Evolutionary conservation across 2,797 vertebrate genomes (phyloP).

Genomic region (Chaetodon trifasciatus): DNA sequence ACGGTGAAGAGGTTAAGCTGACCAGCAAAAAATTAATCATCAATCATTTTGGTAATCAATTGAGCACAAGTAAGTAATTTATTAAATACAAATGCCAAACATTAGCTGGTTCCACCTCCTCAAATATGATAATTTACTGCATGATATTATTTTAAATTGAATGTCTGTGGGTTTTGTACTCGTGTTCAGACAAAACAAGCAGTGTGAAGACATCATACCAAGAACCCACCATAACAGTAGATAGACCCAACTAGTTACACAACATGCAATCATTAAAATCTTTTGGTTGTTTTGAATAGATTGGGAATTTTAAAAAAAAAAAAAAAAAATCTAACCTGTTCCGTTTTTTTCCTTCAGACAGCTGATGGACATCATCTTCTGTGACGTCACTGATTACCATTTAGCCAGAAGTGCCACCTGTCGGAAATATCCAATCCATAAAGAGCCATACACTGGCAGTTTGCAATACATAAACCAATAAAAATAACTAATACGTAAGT

Average conservation of each 20-base stretch:
- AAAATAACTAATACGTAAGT: not conserved
- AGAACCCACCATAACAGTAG: not conserved
- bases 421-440: not conserved
- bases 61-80: not conserved
- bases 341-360: not conserved
- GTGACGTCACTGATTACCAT: not conserved
- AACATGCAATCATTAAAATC: not conserved
- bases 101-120: not conserved
- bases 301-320: not conserved
- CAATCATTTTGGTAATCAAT: not conserved
- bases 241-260: too few relatives aligned
- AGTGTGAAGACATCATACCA: not conserved
- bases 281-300: not conserved
- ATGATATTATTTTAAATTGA: not conserved
- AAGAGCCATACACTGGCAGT: not conserved
- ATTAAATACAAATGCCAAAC: not conserved
- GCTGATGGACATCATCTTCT: slow-evolving; percentile 4
- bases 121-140: not conserved
- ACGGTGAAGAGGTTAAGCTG: not conserved
- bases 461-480: not conserved
- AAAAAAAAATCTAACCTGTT: not conserved
- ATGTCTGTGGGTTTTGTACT: not conserved
- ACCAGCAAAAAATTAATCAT: not conserved
- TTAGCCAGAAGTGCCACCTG: not conserved
- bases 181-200: not conserved